These are phyloP conservation scores for Orchesella flavescens DNA, from an alignment of 2,888 invertebrate genomes.

Conservation along the genomic window DNA sequence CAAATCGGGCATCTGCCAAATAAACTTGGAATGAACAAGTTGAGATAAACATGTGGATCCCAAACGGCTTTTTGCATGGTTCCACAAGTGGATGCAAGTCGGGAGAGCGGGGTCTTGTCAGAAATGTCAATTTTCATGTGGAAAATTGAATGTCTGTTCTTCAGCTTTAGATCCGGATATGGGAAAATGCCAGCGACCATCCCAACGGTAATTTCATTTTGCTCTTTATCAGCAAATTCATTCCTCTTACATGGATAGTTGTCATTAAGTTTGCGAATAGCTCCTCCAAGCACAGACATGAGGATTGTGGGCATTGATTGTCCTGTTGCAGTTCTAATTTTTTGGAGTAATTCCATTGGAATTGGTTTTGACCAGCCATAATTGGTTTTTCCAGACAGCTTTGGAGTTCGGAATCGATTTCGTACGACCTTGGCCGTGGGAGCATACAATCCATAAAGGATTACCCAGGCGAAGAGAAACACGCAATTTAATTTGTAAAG, in stretches of 20 bases:
- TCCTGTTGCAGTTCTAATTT: slow-evolving; percentile 55
- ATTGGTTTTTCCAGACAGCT: slow-evolving; percentile 56
- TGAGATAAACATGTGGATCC: slow-evolving; percentile 62
- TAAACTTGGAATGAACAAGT: slow-evolving; percentile 57
- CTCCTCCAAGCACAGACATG: slow-evolving; percentile 51
- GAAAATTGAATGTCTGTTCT: slow-evolving; percentile 65
- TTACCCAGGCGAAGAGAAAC: slow-evolving; percentile 56
- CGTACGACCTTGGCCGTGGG: slow-evolving; percentile 44
- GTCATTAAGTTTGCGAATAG: slow-evolving; percentile 58
- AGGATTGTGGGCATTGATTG: slow-evolving; percentile 64
- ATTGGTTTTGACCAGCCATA: slow-evolving; percentile 66
- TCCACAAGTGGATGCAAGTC: slow-evolving; percentile 38
- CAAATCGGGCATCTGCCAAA: slow-evolving; percentile 65
- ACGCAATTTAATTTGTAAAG: slow-evolving; percentile 59
- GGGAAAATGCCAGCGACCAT: slow-evolving; percentile 67
- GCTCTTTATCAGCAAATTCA: neutral
- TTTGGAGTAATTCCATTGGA: slow-evolving; percentile 39
- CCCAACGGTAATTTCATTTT: slow-evolving; percentile 51
- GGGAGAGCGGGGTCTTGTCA: slow-evolving; percentile 30
- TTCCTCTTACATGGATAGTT: slow-evolving; percentile 20
- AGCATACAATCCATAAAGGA: slow-evolving; percentile 55
- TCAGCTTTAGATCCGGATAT: slow-evolving; percentile 59
- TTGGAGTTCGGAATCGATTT: slow-evolving; percentile 61
- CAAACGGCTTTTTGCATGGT: slow-evolving; percentile 52
- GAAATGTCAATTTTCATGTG: slow-evolving; percentile 41